Evolutionary conservation across 2,113 vertebrate genomes (phyloP).

Genomic region (Saimiri boliviensis): DNA sequence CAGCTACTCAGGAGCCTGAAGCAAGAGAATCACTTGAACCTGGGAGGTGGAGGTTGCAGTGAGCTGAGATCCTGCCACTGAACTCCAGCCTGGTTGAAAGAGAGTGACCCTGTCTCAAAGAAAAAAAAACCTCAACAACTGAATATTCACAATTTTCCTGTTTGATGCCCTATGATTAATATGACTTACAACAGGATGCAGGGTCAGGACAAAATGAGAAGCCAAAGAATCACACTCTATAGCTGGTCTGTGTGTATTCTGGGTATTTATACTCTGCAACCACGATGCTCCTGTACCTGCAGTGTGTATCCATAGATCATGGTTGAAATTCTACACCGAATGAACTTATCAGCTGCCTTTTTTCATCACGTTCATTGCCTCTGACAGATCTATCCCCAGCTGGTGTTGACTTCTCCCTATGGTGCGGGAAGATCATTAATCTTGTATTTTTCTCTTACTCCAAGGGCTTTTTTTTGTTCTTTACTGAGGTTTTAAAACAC

Average conservation of each 20-base stretch:
- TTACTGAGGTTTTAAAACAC: constrained; percentile 67
- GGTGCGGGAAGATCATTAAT: constrained; percentile 18
- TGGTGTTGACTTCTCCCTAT: constrained; percentile 45
- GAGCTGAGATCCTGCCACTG: too few species aligned
- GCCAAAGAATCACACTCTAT: not conserved
- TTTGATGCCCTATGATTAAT: not conserved
- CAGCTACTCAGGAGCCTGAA: too few species aligned
- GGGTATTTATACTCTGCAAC: not conserved
- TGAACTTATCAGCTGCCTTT: constrained; percentile 33
- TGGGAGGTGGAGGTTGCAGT: too few species aligned
- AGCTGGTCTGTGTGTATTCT: not conserved
- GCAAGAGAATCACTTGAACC: too few species aligned
- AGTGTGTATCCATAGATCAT: not conserved
- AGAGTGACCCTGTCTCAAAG: too few species aligned
- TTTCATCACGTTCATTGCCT: not conserved
- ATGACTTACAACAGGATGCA: not conserved
- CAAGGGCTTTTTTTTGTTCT: not conserved
- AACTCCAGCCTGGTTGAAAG: too few species aligned
- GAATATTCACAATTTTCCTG: not conserved
- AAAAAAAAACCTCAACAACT: not conserved
- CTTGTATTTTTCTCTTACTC: constrained; percentile 32
- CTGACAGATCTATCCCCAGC: constrained; percentile 42
- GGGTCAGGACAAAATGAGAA: not conserved
- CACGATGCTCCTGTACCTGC: not conserved
- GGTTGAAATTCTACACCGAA: not conserved